Percentiles rank a stretch among this genome's conserved stretches.
phyloP scores from a whole-genome alignment of 2,888 invertebrate species.

The Drosophila borealis region DNA sequence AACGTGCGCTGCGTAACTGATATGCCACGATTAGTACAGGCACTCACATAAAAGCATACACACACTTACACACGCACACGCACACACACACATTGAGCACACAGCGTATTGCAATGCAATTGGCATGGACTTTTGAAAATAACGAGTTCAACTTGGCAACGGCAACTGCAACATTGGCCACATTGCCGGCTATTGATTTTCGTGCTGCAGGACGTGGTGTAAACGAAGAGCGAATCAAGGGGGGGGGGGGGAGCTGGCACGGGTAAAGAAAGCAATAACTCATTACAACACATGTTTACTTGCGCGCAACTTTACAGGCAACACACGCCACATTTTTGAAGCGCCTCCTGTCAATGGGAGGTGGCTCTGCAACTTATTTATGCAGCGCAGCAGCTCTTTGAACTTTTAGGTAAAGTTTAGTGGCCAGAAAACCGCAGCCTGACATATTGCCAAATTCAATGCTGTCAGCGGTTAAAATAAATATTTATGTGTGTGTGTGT shows the following conservation, averaged over 20 bases:
- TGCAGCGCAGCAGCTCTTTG: slow-evolving; percentile 72
- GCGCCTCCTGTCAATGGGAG: slow-evolving; percentile 20
- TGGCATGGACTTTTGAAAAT: slow-evolving; percentile 62
- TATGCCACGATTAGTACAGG: slow-evolving; percentile 70
- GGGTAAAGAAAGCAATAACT: slow-evolving; percentile 70
- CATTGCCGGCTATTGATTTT: slow-evolving; percentile 64
- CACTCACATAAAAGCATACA: slow-evolving; percentile 23
- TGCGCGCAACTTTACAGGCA: slow-evolving; percentile 60
- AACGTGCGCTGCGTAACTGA: slow-evolving; percentile 75
- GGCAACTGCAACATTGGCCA: slow-evolving; percentile 17
- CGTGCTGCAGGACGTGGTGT: not conserved
- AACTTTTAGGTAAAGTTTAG: slow-evolving; percentile 70
- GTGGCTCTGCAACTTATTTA: slow-evolving; percentile 62
- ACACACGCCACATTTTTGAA: slow-evolving; percentile 10
- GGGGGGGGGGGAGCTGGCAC: not conserved
- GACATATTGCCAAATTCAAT: slow-evolving; percentile 76
- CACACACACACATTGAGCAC: slow-evolving; percentile 4
- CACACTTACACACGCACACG: not conserved
- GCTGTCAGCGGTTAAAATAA: slow-evolving; percentile 43
- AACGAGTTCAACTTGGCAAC: slow-evolving; percentile 57
- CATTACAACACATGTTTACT: slow-evolving; percentile 78
- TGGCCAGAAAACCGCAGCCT: slow-evolving; percentile 71
- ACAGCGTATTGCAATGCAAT: slow-evolving; percentile 54
- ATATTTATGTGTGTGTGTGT: slow-evolving; percentile 10
- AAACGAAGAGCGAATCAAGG: not conserved